Percentiles rank a stretch among this genome's conserved stretches.
Evolutionary conservation across 2,797 vertebrate genomes (phyloP).

Genomic region (Anolis apletophallus): DNA sequence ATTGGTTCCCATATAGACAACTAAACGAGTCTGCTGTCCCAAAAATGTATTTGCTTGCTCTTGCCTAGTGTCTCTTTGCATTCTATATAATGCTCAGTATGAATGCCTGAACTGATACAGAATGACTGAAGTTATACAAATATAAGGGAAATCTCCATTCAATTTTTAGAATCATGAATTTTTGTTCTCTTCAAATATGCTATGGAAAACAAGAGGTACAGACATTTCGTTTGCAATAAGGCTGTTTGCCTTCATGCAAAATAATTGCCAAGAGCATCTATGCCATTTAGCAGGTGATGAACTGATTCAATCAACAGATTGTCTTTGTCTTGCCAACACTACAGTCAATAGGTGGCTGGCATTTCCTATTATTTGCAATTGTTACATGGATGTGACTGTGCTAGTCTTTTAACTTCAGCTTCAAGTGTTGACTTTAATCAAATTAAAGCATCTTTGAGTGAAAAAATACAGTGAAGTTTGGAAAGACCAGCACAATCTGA

Average conservation of each 20-base stretch:
- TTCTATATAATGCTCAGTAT: neutral
- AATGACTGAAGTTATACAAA: neutral
- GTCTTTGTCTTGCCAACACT: conserved; percentile 1
- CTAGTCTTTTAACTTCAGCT: neutral
- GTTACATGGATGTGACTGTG: neutral
- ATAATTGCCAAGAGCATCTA: neutral
- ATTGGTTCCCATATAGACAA: no score
- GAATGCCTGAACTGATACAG: neutral
- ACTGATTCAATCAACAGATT: neutral
- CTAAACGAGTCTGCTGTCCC: no score
- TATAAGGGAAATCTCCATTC: neutral
- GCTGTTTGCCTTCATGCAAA: neutral
- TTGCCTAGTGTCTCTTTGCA: neutral
- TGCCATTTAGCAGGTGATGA: neutral
- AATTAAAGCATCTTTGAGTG: neutral
- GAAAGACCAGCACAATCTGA: neutral
- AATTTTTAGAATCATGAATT: neutral
- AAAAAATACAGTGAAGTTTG: conserved; percentile 8
- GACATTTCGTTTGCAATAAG: neutral
- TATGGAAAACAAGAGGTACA: neutral
- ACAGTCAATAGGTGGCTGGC: neutral
- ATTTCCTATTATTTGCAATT: conserved; percentile 8
- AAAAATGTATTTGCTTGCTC: neutral
- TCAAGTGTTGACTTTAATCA: conserved; percentile 1
- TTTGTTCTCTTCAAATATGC: no score